Conservation (phyloP, 2,797 vertebrate species). For the Ficedula albicollis region DNA sequence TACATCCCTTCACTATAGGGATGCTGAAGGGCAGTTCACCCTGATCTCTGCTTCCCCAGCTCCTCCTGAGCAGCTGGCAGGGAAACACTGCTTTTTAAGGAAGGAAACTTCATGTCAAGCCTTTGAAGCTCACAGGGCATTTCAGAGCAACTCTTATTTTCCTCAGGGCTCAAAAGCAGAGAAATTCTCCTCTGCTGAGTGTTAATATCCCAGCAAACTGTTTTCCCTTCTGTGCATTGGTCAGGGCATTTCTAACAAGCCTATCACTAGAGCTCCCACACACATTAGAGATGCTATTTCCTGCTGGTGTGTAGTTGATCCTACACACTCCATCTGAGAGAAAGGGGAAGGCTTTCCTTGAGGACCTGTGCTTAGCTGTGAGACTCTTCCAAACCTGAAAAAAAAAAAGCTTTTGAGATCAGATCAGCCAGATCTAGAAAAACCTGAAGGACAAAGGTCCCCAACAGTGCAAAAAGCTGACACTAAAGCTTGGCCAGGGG, state of each 20-base stretch:
- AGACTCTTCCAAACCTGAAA: not conserved
- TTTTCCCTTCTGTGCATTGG: not conserved
- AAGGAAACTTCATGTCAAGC: not conserved
- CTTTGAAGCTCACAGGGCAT: not conserved
- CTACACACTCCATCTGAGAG: not conserved
- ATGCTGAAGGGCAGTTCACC: not conserved
- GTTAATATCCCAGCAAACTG: not conserved
- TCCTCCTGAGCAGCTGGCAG: not conserved
- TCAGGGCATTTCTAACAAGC: not conserved
- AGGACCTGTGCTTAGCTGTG: not conserved
- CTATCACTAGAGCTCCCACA: not conserved
- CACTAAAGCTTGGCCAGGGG: not conserved
- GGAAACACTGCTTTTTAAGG: not conserved
- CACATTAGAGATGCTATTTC: not conserved
- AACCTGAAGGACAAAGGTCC: conserved; percentile 14
- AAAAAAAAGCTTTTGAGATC: not conserved
- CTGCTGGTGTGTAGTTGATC: not conserved
- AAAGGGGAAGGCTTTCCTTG: not conserved
- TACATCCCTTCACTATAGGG: not conserved
- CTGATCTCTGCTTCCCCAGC: not conserved
- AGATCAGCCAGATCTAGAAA: not conserved
- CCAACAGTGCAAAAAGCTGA: conserved; percentile 11
- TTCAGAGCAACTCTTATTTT: not conserved
- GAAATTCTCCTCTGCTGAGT: not conserved
- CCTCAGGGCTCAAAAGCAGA: not conserved